A percentile compares a stretch with the other conserved stretches of the same genome.
phyloP scores from a whole-genome alignment of 2,113 vertebrate genomes.

The Kryptolebias marmoratus region DNA sequence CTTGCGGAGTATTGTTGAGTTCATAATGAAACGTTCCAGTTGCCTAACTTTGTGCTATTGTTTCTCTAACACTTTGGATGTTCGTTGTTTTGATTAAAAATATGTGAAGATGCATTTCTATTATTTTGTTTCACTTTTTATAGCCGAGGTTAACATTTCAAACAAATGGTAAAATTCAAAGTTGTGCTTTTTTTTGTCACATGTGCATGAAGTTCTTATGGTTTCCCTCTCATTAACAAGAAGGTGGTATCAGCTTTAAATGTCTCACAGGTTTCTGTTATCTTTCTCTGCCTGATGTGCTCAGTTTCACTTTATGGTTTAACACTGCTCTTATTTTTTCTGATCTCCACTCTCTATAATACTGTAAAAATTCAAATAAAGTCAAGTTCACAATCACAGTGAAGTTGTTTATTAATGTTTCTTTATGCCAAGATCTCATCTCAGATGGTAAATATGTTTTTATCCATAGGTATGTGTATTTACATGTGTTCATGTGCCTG shows the following conservation, averaged over 20 bases:
- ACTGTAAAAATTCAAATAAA: slow-evolving; percentile 37
- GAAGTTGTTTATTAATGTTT: slow-evolving; percentile 52
- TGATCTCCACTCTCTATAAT: slow-evolving; percentile 23
- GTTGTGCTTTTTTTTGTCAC: slow-evolving; percentile 12
- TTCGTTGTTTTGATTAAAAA: slow-evolving; percentile 68
- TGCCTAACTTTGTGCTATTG: slow-evolving; percentile 66
- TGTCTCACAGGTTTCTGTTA: slow-evolving; percentile 16
- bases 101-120: slow-evolving; percentile 15
- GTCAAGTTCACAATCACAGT: slow-evolving; percentile 23
- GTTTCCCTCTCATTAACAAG: slow-evolving; percentile 8
- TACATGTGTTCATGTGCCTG: too few species aligned
- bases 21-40: slow-evolving; percentile 60
- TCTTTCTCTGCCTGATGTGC: slow-evolving; percentile 17
- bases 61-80: slow-evolving; percentile 59
- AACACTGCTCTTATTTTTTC: slow-evolving; percentile 5
- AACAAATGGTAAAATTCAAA: slow-evolving; percentile 17
- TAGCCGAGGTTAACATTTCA: not conserved
- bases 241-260: slow-evolving; percentile 13
- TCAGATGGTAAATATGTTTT: not conserved
- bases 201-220: slow-evolving; percentile 20
- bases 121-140: slow-evolving; percentile 31
- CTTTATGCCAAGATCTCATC: slow-evolving; percentile 18
- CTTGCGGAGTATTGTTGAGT: slow-evolving; percentile 55
- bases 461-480: too few species aligned
- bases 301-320: slow-evolving; percentile 25